Conservation (phyloP, 2,113 vertebrate species). For the Nipponia nippon region DNA sequence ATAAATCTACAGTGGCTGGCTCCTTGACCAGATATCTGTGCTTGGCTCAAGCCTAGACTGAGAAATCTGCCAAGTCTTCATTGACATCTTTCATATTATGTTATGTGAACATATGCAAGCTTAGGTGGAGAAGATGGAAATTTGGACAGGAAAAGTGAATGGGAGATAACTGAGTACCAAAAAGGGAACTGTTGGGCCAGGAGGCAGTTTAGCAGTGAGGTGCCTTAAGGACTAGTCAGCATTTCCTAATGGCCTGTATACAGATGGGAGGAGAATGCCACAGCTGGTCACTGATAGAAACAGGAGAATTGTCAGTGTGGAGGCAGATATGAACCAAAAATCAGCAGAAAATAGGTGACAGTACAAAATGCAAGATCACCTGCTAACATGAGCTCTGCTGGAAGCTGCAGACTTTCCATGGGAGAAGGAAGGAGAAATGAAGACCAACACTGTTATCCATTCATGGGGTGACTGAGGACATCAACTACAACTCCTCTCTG, state of each 20-base stretch:
- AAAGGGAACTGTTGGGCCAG: neutral
- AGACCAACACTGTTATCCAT: neutral
- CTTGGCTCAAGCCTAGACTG: neutral
- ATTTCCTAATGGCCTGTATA: neutral
- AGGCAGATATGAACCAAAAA: neutral
- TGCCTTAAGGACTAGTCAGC: neutral
- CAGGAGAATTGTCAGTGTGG: neutral
- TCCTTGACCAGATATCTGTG: neutral
- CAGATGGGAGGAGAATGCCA: neutral
- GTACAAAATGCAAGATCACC: neutral
- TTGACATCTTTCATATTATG: neutral
- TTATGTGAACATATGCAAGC: neutral
- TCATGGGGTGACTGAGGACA: neutral
- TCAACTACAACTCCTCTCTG: neutral
- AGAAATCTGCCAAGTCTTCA: neutral
- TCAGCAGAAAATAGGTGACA: neutral
- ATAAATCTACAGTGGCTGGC: neutral
- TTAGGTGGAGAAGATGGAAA: neutral
- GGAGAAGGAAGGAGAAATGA: neutral
- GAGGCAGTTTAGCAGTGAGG: rapidly evolving
- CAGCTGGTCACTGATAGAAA: neutral
- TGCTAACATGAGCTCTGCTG: neutral
- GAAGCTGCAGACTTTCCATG: neutral
- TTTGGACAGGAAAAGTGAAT: neutral
- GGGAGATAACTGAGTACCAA: neutral